Evolutionary conservation across 2,113 vertebrate genomes (phyloP).

Genomic region (Loxodonta africana): DNA sequence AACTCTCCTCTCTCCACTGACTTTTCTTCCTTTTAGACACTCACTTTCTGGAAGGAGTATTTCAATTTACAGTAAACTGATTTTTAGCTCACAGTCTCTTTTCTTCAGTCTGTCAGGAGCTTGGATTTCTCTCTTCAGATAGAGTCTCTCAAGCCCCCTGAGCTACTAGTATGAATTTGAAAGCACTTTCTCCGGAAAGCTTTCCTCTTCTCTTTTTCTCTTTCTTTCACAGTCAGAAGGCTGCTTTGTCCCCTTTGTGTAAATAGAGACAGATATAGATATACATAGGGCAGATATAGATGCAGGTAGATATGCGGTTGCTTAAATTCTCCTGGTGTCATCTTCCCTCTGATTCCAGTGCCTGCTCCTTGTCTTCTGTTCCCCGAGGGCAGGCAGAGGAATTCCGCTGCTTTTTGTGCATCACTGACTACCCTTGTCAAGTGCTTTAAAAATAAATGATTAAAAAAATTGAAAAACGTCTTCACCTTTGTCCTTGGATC

Average conservation of each 20-base stretch:
- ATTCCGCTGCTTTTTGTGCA: not conserved
- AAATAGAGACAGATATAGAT: not conserved
- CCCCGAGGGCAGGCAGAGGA: constrained; percentile 34
- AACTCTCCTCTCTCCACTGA: not conserved
- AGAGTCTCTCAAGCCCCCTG: constrained; percentile 14
- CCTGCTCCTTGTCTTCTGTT: not conserved
- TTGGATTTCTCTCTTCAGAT: constrained; percentile 53
- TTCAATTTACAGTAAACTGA: not conserved
- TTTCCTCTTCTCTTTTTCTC: not conserved
- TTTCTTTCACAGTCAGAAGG: not conserved
- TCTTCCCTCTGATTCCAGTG: not conserved
- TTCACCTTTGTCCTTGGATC: constrained; percentile 73
- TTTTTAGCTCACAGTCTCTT: not conserved
- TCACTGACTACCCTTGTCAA: constrained; percentile 55
- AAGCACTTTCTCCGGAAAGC: constrained; percentile 58
- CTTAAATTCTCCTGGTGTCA: fast-evolving
- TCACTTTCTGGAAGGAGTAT: not conserved
- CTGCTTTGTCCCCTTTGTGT: constrained; percentile 10
- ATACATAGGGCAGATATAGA: fast-evolving
- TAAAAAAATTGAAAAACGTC: not conserved
- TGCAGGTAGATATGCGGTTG: fast-evolving
- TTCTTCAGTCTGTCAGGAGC: constrained; percentile 38
- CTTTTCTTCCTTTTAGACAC: not conserved
- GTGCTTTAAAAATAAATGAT: constrained; percentile 67
- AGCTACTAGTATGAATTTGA: constrained; percentile 10